phyloP scores from a whole-genome alignment of 2,113 vertebrate species.

The Chaetorhynchus papuensis region DNA sequence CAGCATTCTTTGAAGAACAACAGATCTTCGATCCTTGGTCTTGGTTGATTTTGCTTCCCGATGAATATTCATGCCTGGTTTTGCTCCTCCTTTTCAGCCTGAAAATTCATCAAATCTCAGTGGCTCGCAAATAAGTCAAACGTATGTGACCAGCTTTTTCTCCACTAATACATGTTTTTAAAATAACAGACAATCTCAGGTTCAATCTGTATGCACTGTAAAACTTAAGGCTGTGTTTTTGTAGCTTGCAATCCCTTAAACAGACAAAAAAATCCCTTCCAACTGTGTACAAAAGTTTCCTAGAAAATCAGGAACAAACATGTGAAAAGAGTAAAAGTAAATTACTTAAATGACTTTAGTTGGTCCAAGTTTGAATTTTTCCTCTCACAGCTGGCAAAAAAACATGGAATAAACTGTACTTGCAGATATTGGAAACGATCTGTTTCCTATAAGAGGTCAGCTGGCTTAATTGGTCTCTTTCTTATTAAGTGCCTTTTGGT shows the following conservation, averaged over 20 bases:
- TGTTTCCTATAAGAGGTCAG: neutral
- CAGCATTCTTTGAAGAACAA: neutral
- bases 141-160: rapidly evolving
- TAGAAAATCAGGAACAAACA: neutral
- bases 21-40: neutral
- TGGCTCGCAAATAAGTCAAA: neutral
- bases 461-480: neutral
- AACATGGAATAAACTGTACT: neutral
- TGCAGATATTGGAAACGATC: neutral
- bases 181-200: neutral
- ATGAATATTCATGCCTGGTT: neutral
- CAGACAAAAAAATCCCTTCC: neutral
- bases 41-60: neutral
- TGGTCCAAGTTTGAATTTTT: neutral
- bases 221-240: neutral
- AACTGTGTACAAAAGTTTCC: neutral
- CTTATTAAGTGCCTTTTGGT: neutral
- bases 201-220: neutral
- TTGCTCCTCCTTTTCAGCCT: neutral
- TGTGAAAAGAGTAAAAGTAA: neutral
- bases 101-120: neutral
- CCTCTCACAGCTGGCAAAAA: neutral
- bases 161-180: neutral
- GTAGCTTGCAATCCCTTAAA: neutral
- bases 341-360: neutral